These are phyloP conservation scores for Macrotrachela quadricornifera DNA, from an alignment of 1,140 invertebrate genomes.

Conservation along the genomic window DNA sequence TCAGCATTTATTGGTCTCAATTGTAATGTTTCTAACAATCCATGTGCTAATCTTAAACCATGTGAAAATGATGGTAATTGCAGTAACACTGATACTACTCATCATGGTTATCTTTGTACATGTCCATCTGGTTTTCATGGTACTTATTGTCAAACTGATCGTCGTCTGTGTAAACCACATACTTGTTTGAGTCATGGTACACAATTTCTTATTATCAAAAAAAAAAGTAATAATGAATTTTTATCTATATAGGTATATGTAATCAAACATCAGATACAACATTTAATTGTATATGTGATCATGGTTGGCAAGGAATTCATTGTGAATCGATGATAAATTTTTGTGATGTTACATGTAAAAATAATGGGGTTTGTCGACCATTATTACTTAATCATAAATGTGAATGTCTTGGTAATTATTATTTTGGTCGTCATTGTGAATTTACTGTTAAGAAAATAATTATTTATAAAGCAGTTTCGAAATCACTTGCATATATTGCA, in stretches of 20 bases:
- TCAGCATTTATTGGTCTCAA: too few species aligned
- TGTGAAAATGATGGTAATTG: too few species aligned
- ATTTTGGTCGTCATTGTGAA: too few species aligned
- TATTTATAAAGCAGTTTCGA: too few species aligned
- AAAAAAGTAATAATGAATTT: too few species aligned
- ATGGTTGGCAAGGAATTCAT: background rate
- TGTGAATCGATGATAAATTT: background rate
- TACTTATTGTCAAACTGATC: background rate
- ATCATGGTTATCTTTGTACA: conserved; percentile 5
- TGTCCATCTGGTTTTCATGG: conserved; percentile 12
- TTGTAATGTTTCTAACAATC: too few species aligned
- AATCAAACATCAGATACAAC: too few species aligned
- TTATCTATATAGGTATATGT: too few species aligned
- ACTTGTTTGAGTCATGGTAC: conserved; percentile 9
- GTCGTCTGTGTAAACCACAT: conserved; percentile 4
- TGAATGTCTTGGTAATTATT: background rate
- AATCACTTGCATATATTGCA: too few species aligned
- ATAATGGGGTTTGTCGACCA: background rate
- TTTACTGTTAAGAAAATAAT: too few species aligned
- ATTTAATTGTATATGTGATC: background rate
- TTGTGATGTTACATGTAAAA: background rate
- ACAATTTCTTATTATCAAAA: background rate
- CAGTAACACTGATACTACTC: too few species aligned
- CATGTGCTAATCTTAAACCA: too few species aligned
- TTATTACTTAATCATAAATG: background rate